A percentile compares a stretch with the other conserved stretches of the same genome.
Evolutionary conservation across 2,113 vertebrate genomes (phyloP).

Genomic region (Eolophus roseicapilla): DNA sequence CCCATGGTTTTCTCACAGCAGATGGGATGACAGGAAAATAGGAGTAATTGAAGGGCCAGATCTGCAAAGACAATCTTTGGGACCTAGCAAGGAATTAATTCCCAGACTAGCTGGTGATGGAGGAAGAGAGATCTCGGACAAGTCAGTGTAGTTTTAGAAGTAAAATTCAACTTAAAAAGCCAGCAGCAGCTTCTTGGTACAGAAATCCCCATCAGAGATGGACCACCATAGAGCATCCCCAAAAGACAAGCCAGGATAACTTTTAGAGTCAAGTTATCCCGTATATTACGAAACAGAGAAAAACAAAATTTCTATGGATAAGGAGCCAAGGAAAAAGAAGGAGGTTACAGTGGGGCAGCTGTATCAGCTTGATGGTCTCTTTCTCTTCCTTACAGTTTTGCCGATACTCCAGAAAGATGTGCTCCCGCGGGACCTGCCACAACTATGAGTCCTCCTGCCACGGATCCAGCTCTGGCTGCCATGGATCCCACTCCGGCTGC

Average conservation of each 20-base stretch:
- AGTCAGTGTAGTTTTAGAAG: not conserved
- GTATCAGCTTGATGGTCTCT: not conserved
- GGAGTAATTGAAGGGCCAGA: not conserved
- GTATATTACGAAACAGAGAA: rapidly evolving
- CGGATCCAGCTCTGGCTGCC: not conserved
- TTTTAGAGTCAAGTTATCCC: no score
- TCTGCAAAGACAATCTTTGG: not conserved
- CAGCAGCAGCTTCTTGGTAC: not conserved
- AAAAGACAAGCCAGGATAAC: not conserved
- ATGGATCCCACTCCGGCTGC: not conserved
- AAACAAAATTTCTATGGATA: not conserved
- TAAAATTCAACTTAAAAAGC: not conserved
- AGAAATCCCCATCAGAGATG: not conserved
- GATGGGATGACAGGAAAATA: not conserved
- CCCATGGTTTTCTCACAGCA: rapidly evolving
- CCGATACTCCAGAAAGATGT: not conserved
- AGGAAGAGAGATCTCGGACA: not conserved
- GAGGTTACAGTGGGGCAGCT: no score
- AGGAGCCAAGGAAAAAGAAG: not conserved
- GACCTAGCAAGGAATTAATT: not conserved
- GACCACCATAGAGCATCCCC: rapidly evolving
- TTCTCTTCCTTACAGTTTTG: not conserved
- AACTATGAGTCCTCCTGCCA: not conserved
- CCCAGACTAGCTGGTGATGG: not conserved
- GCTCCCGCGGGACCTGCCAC: not conserved